Conservation (phyloP, 2,888 invertebrate genomes). For the Lasioglossum malachurum region DNA sequence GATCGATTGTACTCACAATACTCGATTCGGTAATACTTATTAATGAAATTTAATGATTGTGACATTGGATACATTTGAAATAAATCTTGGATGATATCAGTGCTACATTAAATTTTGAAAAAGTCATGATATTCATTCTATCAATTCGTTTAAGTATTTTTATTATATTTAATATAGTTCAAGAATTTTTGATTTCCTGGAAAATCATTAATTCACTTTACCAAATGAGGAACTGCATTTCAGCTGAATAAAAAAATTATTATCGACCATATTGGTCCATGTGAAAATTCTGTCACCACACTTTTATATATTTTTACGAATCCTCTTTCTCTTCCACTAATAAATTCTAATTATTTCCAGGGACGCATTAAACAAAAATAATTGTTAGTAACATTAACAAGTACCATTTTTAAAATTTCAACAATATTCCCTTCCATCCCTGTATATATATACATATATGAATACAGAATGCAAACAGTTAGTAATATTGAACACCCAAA, state of each 20-base stretch:
- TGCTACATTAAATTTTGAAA: background rate
- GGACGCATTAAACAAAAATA: background rate
- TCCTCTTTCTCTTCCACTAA: background rate
- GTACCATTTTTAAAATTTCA: background rate
- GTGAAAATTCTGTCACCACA: background rate
- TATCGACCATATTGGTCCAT: background rate
- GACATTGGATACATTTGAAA: background rate
- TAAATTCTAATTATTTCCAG: background rate
- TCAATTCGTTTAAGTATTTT: background rate
- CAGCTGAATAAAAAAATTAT: background rate
- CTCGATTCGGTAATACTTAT: slow-evolving; percentile 22
- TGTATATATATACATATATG: background rate
- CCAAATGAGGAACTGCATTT: background rate
- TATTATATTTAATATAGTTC: background rate
- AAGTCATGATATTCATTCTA: background rate
- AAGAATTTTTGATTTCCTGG: background rate
- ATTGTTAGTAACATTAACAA: background rate
- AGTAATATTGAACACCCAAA: background rate
- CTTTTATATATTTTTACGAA: background rate
- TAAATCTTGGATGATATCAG: too few relatives aligned
- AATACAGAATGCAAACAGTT: background rate
- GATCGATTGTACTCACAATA: slow-evolving; percentile 48
- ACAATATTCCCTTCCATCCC: background rate
- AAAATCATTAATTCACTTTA: background rate
- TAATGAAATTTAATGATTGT: background rate